A percentile compares a stretch with the other conserved stretches of the same genome.
Conservation (phyloP, 2,797 vertebrate species). For the Calcarius lapponicus region DNA sequence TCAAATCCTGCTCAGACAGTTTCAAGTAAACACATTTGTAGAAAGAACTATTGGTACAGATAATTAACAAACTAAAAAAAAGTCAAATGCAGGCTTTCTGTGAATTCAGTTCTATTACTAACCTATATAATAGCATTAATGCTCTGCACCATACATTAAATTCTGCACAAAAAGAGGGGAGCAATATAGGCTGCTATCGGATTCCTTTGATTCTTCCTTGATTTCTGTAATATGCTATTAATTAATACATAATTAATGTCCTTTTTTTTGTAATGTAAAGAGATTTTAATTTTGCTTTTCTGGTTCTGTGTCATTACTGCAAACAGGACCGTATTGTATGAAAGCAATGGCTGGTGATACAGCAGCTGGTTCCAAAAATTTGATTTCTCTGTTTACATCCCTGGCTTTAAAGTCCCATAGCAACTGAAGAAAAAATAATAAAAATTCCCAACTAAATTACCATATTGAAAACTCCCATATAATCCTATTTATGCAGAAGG, state of each 20-base stretch:
- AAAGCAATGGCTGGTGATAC: not conserved
- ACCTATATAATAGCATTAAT: not conserved
- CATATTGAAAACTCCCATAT: constrained; percentile 58
- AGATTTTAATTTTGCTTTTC: constrained; percentile 45
- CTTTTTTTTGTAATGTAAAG: constrained; percentile 16
- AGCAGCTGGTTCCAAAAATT: constrained; percentile 56
- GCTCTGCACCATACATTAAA: not conserved
- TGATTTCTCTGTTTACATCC: constrained; percentile 60
- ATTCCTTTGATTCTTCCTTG: not conserved
- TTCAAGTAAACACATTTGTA: not conserved
- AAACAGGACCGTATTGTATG: not conserved
- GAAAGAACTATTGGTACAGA: not conserved
- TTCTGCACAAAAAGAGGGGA: constrained; percentile 1
- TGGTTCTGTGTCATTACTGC: not conserved
- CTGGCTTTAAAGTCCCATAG: constrained; percentile 60
- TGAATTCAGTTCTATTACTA: not conserved
- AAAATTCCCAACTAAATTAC: constrained; percentile 46
- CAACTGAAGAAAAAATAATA: constrained; percentile 59
- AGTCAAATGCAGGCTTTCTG: not conserved
- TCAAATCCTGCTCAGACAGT: not conserved
- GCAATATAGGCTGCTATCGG: not conserved
- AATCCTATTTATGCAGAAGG: constrained; percentile 60
- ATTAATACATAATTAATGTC: constrained; percentile 15
- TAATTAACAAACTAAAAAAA: not conserved
- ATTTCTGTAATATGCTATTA: not conserved